Base-by-base conservation (phyloP, 2,888 invertebrate species). In the Dicyrtoma fusca region DNA sequence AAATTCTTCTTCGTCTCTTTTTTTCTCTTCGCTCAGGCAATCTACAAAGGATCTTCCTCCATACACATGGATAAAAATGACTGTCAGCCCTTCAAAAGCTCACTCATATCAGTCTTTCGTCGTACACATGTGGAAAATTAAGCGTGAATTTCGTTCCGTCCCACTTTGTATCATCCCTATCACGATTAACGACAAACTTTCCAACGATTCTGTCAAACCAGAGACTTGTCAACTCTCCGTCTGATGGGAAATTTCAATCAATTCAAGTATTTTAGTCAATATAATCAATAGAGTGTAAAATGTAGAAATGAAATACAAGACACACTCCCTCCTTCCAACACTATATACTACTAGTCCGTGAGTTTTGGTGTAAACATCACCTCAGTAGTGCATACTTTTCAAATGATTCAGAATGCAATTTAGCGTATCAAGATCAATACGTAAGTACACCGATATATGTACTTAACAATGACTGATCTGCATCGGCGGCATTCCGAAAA, bases 201-300 rank as follows among this genome's bases (percentile, higher is more conserved):
- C 61, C 61, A 61, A 61, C 21, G 61, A 61, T 61, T 42, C 44
- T 61, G 61, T 61, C 61, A 61, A 42, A 61, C 44, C 42, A 34
- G 61, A 44, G 44, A 21, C 53, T 34, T 61, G 61, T 61, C 61
- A 61, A 57, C 57, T 57, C 57, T 57, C 57, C 57, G 23, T 61
- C 61, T 61, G 61, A 61, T 42, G 44, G 44, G 44, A 61, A 61
- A 42, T 42, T 21, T 44, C 42, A 61, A 61, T 61, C 44, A 61
- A 61, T 61, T 44, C 25, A 55, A 21, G 23, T 23, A 55, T 55
- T 21, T 55, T 17, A 55, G 34, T 34, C 34, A 34, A 8, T 8
- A 8, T 8, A 34, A 34, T 34, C 34, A 34, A 34, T 34, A 8
- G 34, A 34, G 8, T 34, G 34, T 34, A 34, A 34, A 34, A 34